Base-by-base conservation (phyloP, 2,888 invertebrate species). In the Acleris cristana region DNA sequence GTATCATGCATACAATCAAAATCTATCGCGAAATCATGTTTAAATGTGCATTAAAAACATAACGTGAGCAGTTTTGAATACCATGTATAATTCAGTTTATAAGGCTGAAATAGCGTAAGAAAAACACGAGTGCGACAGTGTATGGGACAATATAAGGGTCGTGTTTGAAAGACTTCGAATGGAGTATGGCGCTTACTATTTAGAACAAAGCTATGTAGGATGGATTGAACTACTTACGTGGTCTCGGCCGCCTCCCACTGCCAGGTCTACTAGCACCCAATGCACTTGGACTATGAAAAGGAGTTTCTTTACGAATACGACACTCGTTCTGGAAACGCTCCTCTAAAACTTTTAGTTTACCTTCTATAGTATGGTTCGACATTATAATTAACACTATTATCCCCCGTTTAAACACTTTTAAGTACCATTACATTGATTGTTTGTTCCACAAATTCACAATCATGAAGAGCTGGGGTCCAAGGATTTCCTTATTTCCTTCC, bases 271-370 rank as follows among this genome's bases (percentile, higher is more conserved):
- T 87, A 81, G 91, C 79, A 79, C 85, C 88, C 73, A 88, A 85
- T 81, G 86, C 90, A 93, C 92, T 85, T 92, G 93, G 88, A 94
- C 94, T 85, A 93, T 90, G 83, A 92, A 94, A 85, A 81, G 85
- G 77, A 93, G 93, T 90, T 94, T 95, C 90, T 94, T 95, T 93
- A 94, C 95, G 85, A 94, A 95, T 89, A 88, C 90, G 91, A 87
- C 88, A 85, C 86, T 90, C 91, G 84, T 90, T 90, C 87, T 95
- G 95, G 77, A 98, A 93, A 80, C 96, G 95, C 85, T 96, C 96
- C 90, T 98, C 95, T 89, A 98, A 94, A 83, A 95, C 96, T 90
- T 96, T 95, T 84, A 98, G 94, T 94, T 96, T 97, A 82, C 96
- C 96, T 88, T 96, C 96, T 86, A 96, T 94, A 82, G 95, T 94